Conservation (phyloP, 2,888 invertebrate genomes). For the Priocnemis perturbator region DNA sequence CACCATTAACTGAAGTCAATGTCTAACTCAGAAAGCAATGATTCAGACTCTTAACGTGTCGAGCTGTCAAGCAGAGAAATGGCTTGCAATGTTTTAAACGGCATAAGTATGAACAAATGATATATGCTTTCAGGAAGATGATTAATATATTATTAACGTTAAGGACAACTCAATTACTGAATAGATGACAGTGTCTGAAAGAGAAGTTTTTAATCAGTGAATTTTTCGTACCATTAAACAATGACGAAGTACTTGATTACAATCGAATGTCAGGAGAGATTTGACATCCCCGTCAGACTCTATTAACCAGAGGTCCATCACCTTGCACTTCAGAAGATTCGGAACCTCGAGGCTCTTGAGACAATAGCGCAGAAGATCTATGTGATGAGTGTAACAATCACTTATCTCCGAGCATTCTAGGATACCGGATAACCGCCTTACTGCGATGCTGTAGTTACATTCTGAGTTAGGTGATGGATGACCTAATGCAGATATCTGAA, state of each 20-base stretch:
- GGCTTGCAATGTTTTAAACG: too few relatives aligned
- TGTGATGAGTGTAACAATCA: conserved; percentile 58
- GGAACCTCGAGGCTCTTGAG: conserved; percentile 44
- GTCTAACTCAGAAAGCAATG: too few relatives aligned
- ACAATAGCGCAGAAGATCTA: conserved; percentile 48
- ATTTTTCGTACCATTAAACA: conserved; percentile 39
- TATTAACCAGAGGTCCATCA: conserved; percentile 57
- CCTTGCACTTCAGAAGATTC: conserved; percentile 29
- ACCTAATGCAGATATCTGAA: conserved; percentile 39
- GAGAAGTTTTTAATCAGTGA: too few relatives aligned
- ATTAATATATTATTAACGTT: too few relatives aligned
- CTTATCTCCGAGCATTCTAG: conserved; percentile 40
- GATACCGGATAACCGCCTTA: conserved; percentile 29
- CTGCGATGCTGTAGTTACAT: conserved; percentile 34
- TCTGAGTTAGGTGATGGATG: conserved; percentile 27
- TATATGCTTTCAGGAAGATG: too few relatives aligned
- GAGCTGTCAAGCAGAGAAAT: too few relatives aligned
- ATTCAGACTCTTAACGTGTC: too few relatives aligned
- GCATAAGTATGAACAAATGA: too few relatives aligned
- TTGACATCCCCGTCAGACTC: conserved; percentile 50
- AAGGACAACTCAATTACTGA: too few relatives aligned
- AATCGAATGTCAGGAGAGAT: conserved; percentile 39
- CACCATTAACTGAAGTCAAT: too few relatives aligned
- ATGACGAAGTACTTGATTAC: conserved; percentile 34
- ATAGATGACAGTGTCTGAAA: too few relatives aligned